These are phyloP conservation scores for Peromyscus maniculatus DNA, from an alignment of 2,113 vertebrate species.

Conservation along the genomic window DNA sequence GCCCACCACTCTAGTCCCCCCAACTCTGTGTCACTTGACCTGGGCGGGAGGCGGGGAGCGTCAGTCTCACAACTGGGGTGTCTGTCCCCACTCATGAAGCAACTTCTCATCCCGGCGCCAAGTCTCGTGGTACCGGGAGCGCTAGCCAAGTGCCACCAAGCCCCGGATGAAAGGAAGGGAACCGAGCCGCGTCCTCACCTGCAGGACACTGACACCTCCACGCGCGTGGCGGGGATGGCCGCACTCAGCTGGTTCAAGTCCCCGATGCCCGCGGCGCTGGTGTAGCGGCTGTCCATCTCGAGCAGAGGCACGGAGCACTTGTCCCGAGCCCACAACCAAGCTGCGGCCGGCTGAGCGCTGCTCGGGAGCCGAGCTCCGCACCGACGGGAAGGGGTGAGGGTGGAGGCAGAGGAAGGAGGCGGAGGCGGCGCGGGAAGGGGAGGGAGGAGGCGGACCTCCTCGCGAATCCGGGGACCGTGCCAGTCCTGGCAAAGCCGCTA, in stretches of 20 bases:
- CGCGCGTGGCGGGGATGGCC: conserved; percentile 96
- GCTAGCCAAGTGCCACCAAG: background rate
- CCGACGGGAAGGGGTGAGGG: background rate
- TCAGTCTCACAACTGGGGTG: background rate
- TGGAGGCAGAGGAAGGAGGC: conserved; percentile 60
- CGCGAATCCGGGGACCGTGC: background rate
- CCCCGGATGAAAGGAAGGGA: background rate
- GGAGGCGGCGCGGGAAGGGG: conserved; percentile 33
- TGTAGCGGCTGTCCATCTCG: conserved; percentile 81
- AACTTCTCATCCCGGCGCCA: background rate
- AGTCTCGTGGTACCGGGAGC: background rate
- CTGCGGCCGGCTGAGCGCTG: background rate
- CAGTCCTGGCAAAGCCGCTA: background rate
- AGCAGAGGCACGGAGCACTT: background rate
- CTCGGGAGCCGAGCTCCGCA: background rate
- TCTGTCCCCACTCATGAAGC: background rate
- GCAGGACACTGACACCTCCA: conserved; percentile 97
- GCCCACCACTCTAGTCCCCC: background rate
- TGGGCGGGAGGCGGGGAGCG: background rate
- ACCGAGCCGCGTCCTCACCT: conserved; percentile 89
- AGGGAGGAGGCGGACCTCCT: conserved; percentile 46
- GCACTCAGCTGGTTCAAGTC: conserved; percentile 94
- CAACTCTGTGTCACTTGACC: background rate
- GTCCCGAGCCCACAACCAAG: conserved; percentile 52
- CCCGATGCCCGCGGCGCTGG: conserved; percentile 89